Percentiles rank a stretch among this genome's conserved stretches.
Evolutionary conservation across 2,797 vertebrate genomes (phyloP).

Genomic region (Nannoperca australis): DNA sequence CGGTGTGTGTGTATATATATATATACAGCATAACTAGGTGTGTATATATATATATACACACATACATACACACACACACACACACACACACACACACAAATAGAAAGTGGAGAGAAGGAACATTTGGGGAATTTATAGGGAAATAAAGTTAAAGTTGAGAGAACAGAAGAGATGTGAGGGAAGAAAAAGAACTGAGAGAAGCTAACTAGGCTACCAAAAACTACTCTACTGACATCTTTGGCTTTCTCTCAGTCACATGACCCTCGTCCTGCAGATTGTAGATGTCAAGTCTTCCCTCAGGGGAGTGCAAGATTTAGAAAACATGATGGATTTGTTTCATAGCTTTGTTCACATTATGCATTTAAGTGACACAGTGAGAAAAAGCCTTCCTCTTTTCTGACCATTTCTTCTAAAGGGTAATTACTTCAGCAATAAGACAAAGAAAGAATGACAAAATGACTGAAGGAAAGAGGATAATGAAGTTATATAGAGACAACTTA

Average conservation of each 20-base stretch:
- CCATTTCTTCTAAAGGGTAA: conserved; percentile 15
- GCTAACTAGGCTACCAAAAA: no score
- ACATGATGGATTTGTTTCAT: not conserved
- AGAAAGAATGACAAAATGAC: conserved; percentile 23
- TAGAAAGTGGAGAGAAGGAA: not conserved
- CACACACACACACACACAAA: no score
- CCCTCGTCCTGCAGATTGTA: not conserved
- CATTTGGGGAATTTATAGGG: not conserved
- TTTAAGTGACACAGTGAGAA: not conserved
- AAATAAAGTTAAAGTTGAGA: not conserved
- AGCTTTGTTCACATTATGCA: not conserved
- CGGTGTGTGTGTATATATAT: no score
- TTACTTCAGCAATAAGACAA: conserved; percentile 31
- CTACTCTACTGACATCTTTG: not conserved
- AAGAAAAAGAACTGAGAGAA: not conserved
- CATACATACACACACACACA: no score
- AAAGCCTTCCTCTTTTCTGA: not conserved
- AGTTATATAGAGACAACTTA: conserved; percentile 65
- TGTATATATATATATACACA: no score
- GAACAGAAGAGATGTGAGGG: not conserved
- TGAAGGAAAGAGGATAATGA: conserved; percentile 53
- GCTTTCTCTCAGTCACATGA: not conserved
- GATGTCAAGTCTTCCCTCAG: not conserved
- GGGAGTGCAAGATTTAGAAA: not conserved
- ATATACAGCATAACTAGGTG: no score